phyloP scores from a whole-genome alignment of 2,888 invertebrate species.

The Nemotelus nigrinus region DNA sequence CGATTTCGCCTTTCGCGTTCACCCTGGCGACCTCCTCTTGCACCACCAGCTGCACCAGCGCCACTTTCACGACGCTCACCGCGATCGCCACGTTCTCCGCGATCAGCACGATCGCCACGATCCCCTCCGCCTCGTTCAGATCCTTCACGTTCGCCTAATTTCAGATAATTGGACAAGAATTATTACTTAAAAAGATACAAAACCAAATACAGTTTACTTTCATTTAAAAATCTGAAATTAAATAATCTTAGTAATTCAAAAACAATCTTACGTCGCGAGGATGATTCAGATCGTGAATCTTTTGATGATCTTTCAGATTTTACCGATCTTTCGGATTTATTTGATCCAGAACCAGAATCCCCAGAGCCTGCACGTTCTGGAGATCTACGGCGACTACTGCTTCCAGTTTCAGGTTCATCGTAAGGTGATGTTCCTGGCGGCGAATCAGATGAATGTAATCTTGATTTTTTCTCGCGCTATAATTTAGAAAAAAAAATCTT shows the following conservation, averaged over 20 bases:
- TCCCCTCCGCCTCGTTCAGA: conserved; percentile 17
- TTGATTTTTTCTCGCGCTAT: conserved; percentile 46
- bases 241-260: neutral
- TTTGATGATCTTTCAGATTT: conserved; percentile 36
- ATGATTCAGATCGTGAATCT: conserved; percentile 33
- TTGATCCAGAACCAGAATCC: conserved; percentile 33
- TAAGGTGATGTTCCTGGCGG: conserved; percentile 44
- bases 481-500: neutral
- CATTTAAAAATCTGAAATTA: neutral
- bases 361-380: conserved; percentile 34
- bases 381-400: conserved; percentile 32
- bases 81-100: conserved; percentile 44
- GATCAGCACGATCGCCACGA: conserved; percentile 24
- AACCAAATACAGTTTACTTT: neutral
- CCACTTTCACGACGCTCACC: conserved; percentile 41
- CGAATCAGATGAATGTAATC: conserved; percentile 43
- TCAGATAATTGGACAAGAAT: neutral
- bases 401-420: conserved; percentile 7
- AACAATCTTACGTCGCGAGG: conserved; percentile 32
- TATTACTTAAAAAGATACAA: neutral
- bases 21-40: neutral
- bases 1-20: conserved; percentile 39
- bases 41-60: conserved; percentile 25
- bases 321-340: conserved; percentile 35
- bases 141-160: conserved; percentile 13